Percentiles rank a stretch among this genome's conserved stretches.
These are phyloP conservation scores for Eublepharis macularius DNA, from an alignment of 2,113 vertebrate species.

Conservation along the genomic window DNA sequence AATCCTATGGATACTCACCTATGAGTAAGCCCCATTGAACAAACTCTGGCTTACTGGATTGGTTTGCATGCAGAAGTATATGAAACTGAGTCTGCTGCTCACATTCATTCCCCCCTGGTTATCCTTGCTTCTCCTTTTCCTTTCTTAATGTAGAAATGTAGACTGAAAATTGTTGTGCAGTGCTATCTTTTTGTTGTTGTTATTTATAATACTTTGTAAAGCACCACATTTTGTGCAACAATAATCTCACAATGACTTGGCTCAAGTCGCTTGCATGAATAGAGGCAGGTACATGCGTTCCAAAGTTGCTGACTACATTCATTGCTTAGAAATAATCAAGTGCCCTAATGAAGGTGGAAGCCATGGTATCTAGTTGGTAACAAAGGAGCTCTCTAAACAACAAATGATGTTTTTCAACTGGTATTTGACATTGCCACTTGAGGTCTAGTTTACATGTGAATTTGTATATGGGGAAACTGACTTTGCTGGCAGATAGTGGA, in stretches of 20 bases:
- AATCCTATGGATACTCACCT: not conserved
- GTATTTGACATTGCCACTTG: not conserved
- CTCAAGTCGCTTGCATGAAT: not conserved
- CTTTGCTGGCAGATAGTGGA: not conserved
- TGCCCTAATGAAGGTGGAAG: not conserved
- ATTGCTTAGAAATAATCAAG: not conserved
- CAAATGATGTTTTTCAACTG: not conserved
- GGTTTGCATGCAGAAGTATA: not conserved
- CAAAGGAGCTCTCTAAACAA: not conserved
- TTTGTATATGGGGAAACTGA: not conserved
- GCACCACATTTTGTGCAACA: not conserved
- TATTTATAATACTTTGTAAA: not conserved
- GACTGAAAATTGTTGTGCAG: not conserved
- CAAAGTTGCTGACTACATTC: not conserved
- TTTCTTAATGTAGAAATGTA: not conserved
- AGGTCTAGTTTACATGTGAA: not conserved
- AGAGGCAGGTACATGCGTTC: not conserved
- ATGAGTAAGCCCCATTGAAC: not conserved
- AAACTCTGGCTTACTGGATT: not conserved
- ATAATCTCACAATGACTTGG: not conserved
- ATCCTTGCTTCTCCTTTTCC: not conserved
- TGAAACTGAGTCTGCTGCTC: not conserved
- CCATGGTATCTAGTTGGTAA: not conserved
- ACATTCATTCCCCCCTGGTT: not conserved
- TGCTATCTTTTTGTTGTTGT: not conserved